Evolutionary conservation across 2,888 invertebrate genomes (phyloP), one percentile per base, ranked within the genome.

Genomic region (Deilephila porcellus): DNA sequence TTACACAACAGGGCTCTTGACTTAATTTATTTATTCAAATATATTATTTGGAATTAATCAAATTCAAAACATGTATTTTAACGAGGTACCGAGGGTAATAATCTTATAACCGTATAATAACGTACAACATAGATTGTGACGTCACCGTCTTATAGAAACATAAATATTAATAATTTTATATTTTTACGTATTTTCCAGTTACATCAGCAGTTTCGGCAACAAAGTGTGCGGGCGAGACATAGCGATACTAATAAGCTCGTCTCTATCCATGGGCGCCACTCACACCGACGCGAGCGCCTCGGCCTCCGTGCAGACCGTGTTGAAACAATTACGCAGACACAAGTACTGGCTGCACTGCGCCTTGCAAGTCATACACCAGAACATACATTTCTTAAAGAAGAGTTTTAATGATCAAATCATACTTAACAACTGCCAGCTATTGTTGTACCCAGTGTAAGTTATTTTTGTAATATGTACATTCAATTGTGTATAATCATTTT

Each of bases 401-500:
- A 84, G 89, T 4, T 97, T 96, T 81, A 80, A 87, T 0, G 87
- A 90, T 72, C 82, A 92, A 6, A 95, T 95, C 56, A 96, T 98
- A 78, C 91, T 92, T 56, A 86, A 93, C 37, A 96, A 96, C 81
- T 91, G 97, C 72, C 96, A 96, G 74, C 86, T 97, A 52, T 86
- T 97, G 8, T 86, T 97, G 20, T 97, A 97, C 91, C 96, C 97
- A 8, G 90, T 93, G 97, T 97, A 91, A 95, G 95, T 88, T 37
- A 67, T 53, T 71, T 67, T 56, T 73, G 32, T 60, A 52, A 70
- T 53, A 34, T 45, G 25, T 25, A 25, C 25, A 25, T 25, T 25
- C 25, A 25, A 25, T 25, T 25, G 25, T 25, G 25, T 25, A 25
- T 25, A 25, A 25, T 25, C 25, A 25, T 25, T 25, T 25, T 25